These are phyloP conservation scores for Trileptium ribeirensis DNA, from an alignment of 2,888 invertebrate species.

Conservation along the genomic window DNA sequence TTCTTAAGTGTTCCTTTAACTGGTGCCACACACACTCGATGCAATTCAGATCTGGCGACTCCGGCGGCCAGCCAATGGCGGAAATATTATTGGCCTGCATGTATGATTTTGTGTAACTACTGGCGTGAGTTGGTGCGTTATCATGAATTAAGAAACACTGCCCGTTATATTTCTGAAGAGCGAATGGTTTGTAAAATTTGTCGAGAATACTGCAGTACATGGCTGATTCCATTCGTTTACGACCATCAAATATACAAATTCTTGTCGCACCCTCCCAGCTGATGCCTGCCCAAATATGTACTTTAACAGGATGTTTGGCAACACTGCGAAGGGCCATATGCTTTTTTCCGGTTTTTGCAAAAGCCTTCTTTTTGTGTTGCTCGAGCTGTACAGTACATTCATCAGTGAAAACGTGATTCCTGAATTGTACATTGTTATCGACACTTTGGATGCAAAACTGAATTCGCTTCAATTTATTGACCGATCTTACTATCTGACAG, in stretches of 20 bases:
- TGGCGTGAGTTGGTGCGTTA: background rate
- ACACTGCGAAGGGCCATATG: background rate
- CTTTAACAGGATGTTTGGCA: background rate
- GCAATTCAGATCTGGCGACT: background rate
- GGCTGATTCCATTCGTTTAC: background rate
- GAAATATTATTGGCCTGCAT: background rate
- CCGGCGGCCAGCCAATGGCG: background rate
- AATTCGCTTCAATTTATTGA: background rate
- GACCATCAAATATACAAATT: constrained; percentile 1
- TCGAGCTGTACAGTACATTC: constrained; percentile 8
- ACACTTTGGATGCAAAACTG: background rate
- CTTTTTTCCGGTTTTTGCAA: background rate
- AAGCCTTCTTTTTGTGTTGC: background rate
- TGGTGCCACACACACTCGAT: constrained; percentile 3
- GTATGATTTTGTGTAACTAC: background rate
- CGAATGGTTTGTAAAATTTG: background rate
- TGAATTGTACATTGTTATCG: background rate
- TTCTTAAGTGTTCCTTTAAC: background rate
- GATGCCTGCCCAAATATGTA: constrained; percentile 9
- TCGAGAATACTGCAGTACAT: background rate
- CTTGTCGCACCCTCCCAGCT: constrained; percentile 3
- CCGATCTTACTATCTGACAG: background rate
- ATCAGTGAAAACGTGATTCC: background rate
- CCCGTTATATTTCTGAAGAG: background rate
- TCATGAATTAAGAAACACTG: background rate